Conservation (phyloP, 2,888 invertebrate genomes). For the Apoderus coryli region DNA sequence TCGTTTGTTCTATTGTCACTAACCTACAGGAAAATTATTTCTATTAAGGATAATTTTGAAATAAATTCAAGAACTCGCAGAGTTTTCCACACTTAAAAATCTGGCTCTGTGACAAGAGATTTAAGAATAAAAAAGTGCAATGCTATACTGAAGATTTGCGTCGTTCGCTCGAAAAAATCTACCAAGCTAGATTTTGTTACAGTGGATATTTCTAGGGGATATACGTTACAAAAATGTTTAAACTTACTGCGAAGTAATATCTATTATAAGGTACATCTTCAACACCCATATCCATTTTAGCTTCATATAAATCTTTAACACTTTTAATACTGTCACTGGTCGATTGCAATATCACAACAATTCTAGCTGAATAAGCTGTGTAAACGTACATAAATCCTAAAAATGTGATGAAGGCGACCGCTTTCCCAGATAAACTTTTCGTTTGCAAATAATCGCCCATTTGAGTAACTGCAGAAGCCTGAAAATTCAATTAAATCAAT, state of each 20-base stretch:
- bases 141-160: no score
- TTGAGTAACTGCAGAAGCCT: constrained; percentile 7
- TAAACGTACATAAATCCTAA: constrained; percentile 10
- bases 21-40: no score
- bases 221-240: constrained; percentile 1
- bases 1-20: no score
- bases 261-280: constrained; percentile 12
- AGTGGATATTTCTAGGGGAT: no score
- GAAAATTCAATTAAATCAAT: no score
- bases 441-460: constrained; percentile 12
- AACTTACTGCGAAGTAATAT: constrained; percentile 12
- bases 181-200: no score
- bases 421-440: constrained; percentile 12
- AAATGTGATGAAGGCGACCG: constrained; percentile 8
- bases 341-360: constrained; percentile 12
- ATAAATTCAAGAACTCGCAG: no score
- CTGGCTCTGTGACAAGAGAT: constrained; percentile 8
- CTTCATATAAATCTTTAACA: constrained; percentile 8
- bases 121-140: constrained; percentile 5
- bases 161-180: no score
- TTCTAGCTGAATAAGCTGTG: constrained; percentile 12
- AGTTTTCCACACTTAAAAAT: no score
- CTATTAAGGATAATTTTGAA: no score
- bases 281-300: constrained; percentile 13
- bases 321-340: constrained; percentile 10